Base-by-base conservation (phyloP, 2,113 vertebrate species). In the Mirza zaza region DNA sequence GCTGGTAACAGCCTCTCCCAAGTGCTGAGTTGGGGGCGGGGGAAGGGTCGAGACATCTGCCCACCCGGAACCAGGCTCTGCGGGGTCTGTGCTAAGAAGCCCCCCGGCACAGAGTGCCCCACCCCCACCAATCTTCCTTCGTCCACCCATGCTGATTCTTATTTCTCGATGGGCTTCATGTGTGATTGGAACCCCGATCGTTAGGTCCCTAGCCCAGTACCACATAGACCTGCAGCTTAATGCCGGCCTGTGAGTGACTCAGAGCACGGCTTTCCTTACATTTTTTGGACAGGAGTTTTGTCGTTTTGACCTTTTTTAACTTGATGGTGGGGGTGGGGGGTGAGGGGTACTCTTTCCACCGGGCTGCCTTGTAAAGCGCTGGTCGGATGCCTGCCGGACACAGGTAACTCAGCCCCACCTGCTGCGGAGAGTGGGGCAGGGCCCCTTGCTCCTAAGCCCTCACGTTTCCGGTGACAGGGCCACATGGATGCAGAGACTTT, bases 1-100 rank as follows among this genome's bases (percentile, higher is more conserved):
- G 81, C 73, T 95, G 92, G 96, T 90, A 80, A 85, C 57, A 73
- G 57, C 9, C 65, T 73, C 59, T 96, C 55, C 87, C 71, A 20
- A 0, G 8, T 45, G 42, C 61, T 14, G 34, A 32, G 57, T 4
- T 63, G 10, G 83, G 57, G 29, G 10, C 4, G 0, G 12, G 13
- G 20, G 21, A 0, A 9, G 32, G 17, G 20, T 42, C 39, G 21
- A n/a, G 52, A 63, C 77, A 75, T 91, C 79, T 45, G 15, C 36
- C 42, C 11, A 25, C 63, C 36, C 11, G 18, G 55, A 83, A 67
- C 13, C 68, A 36, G 70, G 36, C 17, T 90, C 77, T 18, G 0
- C 20, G 76, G 9, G 23, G 55, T 8, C 65, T 71, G 23, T 27
- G 20, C 3, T 1, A 2, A 39, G 67, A 82, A 76, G 34, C 25